phyloP scores from a whole-genome alignment of 2,113 vertebrate genomes.

The Oceanodroma tethys region DNA sequence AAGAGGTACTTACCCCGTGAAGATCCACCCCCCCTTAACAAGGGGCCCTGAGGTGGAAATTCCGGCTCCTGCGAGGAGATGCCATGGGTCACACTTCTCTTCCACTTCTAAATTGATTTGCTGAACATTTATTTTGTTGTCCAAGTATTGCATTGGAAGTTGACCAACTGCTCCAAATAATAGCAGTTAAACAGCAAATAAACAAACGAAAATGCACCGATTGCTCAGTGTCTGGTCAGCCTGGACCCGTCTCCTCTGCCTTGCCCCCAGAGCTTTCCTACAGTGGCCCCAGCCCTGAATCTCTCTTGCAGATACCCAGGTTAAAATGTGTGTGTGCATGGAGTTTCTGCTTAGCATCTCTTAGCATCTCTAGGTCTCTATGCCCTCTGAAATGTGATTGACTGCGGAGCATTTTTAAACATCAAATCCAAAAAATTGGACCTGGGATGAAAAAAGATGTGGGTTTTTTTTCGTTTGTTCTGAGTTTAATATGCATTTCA shows the following conservation, averaged over 20 bases:
- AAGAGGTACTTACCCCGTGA: not conserved
- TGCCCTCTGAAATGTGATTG: not conserved
- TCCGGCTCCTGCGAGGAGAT: not conserved
- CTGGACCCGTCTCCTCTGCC: not conserved
- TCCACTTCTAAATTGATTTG: not conserved
- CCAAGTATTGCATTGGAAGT: not conserved
- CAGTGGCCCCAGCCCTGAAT: rapidly evolving
- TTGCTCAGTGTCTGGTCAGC: not conserved
- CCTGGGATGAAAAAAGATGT: not conserved
- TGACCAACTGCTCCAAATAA: not conserved
- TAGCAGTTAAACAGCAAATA: not conserved
- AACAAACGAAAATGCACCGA: not conserved
- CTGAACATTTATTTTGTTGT: not conserved
- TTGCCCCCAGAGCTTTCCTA: not conserved
- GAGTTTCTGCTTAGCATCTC: not conserved
- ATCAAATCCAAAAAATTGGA: not conserved
- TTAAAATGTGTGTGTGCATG: not conserved
- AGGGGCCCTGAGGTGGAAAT: not conserved
- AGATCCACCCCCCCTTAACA: not conserved
- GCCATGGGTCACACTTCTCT: not conserved
- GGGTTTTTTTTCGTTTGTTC: not conserved
- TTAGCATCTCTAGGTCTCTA: not conserved
- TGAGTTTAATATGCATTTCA: not conserved
- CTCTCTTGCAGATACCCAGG: not conserved
- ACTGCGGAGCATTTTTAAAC: not conserved